A percentile compares a stretch with the other conserved stretches of the same genome.
These are phyloP conservation scores for Seriola dumerili DNA, from an alignment of 2,113 vertebrate species.

Conservation along the genomic window DNA sequence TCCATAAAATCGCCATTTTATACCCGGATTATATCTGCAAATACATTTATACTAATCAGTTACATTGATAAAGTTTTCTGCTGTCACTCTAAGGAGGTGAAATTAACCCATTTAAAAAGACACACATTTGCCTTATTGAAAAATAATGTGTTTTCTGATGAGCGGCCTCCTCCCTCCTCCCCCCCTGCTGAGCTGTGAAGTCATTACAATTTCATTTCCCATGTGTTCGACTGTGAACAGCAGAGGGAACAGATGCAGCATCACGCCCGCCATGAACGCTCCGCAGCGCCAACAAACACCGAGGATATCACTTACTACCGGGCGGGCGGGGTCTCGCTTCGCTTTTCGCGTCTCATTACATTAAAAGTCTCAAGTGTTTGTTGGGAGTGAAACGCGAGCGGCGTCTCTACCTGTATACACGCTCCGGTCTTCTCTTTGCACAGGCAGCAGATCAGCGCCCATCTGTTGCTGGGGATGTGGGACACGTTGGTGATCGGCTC, in stretches of 20 bases:
- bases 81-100: too few relatives aligned
- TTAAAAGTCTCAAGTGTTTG: background rate
- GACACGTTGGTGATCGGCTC: slow-evolving; percentile 99
- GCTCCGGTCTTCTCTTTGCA: slow-evolving; percentile 97
- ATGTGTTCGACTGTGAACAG: too few relatives aligned
- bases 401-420: slow-evolving; percentile 91
- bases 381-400: background rate
- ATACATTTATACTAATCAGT: too few relatives aligned
- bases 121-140: background rate
- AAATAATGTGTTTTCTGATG: background rate
- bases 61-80: too few relatives aligned
- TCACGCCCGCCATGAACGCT: too few relatives aligned
- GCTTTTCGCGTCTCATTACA: slow-evolving; percentile 10
- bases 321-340: background rate
- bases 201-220: background rate
- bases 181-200: slow-evolving; percentile 7
- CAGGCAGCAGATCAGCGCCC: slow-evolving; percentile 96
- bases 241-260: too few relatives aligned
- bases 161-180: background rate
- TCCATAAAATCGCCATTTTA: background rate
- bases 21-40: too few relatives aligned
- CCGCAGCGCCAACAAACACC: too few relatives aligned
- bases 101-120: too few relatives aligned
- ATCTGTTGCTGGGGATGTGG: slow-evolving; percentile 96
- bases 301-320: too few relatives aligned